These are phyloP conservation scores for Mustela lutreola DNA, from an alignment of 2,113 vertebrate genomes.

Conservation along the genomic window DNA sequence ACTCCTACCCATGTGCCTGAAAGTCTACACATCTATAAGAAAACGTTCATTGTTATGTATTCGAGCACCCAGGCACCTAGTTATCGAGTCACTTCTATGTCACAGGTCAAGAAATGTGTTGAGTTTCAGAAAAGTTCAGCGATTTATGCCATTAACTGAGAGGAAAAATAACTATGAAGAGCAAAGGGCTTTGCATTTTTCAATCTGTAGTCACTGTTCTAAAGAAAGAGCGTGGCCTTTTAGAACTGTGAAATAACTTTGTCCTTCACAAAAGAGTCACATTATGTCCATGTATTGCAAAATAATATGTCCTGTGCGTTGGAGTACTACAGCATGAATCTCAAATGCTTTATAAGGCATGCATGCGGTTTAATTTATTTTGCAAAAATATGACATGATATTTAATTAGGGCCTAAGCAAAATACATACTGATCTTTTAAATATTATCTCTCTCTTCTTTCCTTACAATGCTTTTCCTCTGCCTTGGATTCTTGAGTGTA, in stretches of 20 bases:
- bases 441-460: neutral
- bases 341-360: neutral
- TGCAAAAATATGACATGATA: neutral
- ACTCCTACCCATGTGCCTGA: neutral
- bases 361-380: neutral
- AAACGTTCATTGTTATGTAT: conserved; percentile 41
- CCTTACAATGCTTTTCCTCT: neutral
- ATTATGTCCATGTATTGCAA: conserved; percentile 58
- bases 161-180: conserved; percentile 67
- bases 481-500: neutral
- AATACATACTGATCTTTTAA: neutral
- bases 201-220: conserved; percentile 72
- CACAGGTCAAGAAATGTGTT: conserved; percentile 59
- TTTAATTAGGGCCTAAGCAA: neutral
- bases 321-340: conserved; percentile 11
- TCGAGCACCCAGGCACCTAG: conserved; percentile 1
- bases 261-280: conserved; percentile 63
- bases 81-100: conserved; percentile 32
- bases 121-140: conserved; percentile 67
- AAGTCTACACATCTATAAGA: neutral
- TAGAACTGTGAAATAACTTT: conserved; percentile 67
- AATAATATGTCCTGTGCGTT: conserved; percentile 36
- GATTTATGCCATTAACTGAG: conserved; percentile 65
- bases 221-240: conserved; percentile 72
- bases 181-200: conserved; percentile 75